Evolutionary conservation across 2,888 invertebrate genomes (phyloP).

Genomic region (Eueremaeus valkanovi): DNA sequence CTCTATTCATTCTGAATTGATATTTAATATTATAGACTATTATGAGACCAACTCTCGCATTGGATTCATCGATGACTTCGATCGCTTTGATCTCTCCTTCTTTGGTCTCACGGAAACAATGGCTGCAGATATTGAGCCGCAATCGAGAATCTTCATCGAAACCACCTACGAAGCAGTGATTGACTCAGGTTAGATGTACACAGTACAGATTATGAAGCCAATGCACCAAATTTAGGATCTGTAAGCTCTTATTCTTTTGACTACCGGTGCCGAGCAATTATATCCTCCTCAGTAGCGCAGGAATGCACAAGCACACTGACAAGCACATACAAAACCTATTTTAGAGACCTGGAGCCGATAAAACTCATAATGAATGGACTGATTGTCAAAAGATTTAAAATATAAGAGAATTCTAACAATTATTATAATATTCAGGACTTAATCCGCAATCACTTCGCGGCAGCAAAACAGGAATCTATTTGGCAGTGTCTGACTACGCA

Average conservation of each 20-base stretch:
- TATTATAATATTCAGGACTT: background rate
- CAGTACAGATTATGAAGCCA: too few relatives aligned
- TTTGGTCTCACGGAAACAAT: background rate
- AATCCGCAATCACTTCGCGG: conserved; percentile 69
- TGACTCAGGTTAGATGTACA: conserved; percentile 50
- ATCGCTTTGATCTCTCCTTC: background rate
- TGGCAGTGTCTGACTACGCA: conserved; percentile 86
- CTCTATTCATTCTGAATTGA: too few relatives aligned
- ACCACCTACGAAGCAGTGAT: conserved; percentile 53
- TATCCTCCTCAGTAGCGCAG: background rate
- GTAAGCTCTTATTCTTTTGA: background rate
- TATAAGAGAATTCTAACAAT: too few relatives aligned
- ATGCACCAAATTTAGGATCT: background rate
- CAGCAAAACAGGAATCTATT: conserved; percentile 84
- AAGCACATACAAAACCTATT: too few relatives aligned
- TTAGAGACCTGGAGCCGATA: too few relatives aligned
- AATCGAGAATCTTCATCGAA: conserved; percentile 54
- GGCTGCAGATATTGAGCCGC: conserved; percentile 31
- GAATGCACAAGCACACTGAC: background rate
- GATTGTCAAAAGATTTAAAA: too few relatives aligned
- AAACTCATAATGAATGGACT: too few relatives aligned
- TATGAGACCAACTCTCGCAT: conserved; percentile 49
- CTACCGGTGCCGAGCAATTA: background rate
- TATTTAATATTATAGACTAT: too few relatives aligned
- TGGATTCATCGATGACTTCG: conserved; percentile 54